These are phyloP conservation scores for Cottoperca gobio DNA, from an alignment of 2,797 vertebrate genomes.

Conservation along the genomic window DNA sequence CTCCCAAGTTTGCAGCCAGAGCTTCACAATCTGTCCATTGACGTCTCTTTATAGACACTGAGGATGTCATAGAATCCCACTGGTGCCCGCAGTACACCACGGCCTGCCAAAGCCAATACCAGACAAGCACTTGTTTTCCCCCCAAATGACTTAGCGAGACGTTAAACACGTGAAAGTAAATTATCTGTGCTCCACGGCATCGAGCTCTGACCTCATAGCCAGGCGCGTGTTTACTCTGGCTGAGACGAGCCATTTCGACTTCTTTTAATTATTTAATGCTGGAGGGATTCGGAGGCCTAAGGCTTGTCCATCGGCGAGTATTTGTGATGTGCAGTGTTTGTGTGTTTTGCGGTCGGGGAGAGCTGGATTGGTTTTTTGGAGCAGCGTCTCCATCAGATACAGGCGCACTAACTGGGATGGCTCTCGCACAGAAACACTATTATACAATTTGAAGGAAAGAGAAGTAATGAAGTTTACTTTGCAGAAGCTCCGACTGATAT, in stretches of 20 bases:
- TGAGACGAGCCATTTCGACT: constrained; percentile 61
- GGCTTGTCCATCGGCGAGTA: constrained; percentile 60
- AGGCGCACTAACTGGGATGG: constrained; percentile 38
- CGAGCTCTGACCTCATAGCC: constrained; percentile 90
- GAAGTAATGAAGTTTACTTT: constrained; percentile 62
- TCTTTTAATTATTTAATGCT: constrained; percentile 76
- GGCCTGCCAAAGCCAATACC: constrained; percentile 89
- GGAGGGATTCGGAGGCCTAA: constrained; percentile 61
- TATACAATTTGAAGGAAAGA: constrained; percentile 51
- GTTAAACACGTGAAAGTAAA: constrained; percentile 91
- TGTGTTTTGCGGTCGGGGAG: constrained; percentile 62
- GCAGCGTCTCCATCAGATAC: constrained; percentile 51
- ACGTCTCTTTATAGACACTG: constrained; percentile 53
- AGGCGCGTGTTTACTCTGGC: constrained; percentile 89
- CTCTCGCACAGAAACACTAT: constrained; percentile 61
- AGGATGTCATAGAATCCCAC: constrained; percentile 78
- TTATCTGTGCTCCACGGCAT: constrained; percentile 89
- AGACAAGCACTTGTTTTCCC: constrained; percentile 85
- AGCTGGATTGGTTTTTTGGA: constrained; percentile 47
- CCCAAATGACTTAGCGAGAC: constrained; percentile 82
- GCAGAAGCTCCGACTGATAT: constrained; percentile 52
- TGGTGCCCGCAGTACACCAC: constrained; percentile 64
- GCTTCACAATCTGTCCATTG: constrained; percentile 66
- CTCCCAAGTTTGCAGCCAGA: constrained; percentile 38
- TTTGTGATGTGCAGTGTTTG: constrained; percentile 70